phyloP scores from a whole-genome alignment of 2,888 invertebrate genomes.

The Spatulosminthurus flaviceps region DNA sequence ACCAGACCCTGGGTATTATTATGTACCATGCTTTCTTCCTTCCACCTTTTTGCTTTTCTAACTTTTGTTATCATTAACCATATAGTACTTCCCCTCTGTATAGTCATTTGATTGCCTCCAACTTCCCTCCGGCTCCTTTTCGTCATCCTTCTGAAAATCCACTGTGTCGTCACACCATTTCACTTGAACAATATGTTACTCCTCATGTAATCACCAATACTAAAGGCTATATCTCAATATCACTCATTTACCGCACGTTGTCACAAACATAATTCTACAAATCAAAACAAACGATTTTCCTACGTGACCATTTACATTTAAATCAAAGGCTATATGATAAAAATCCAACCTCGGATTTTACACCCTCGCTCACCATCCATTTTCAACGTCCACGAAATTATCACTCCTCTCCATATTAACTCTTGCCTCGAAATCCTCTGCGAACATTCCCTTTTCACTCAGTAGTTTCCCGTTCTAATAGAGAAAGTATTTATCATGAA shows the following conservation, averaged over 20 bases:
- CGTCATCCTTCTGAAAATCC: not conserved
- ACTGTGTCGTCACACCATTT: slow-evolving; percentile 6
- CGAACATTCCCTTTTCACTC: too few relatives aligned
- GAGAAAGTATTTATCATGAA: too few relatives aligned
- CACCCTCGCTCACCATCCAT: too few relatives aligned
- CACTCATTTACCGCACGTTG: not conserved
- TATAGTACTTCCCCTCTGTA: slow-evolving; percentile 10
- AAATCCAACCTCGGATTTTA: too few relatives aligned
- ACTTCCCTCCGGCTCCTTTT: not conserved
- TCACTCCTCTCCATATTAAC: too few relatives aligned
- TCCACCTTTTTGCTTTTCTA: not conserved
- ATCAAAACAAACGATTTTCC: too few relatives aligned
- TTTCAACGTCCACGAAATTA: too few relatives aligned
- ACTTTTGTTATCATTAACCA: slow-evolving; percentile 7
- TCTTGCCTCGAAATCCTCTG: too few relatives aligned
- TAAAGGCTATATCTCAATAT: not conserved
- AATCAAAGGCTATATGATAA: too few relatives aligned
- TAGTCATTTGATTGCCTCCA: not conserved
- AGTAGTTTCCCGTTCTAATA: too few relatives aligned
- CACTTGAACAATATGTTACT: not conserved
- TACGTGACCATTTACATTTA: too few relatives aligned
- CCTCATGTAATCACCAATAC: slow-evolving; percentile 8
- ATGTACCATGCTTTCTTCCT: not conserved
- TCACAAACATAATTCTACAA: not conserved
- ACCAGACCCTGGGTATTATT: slow-evolving; percentile 8